Evolutionary conservation across 2,113 vertebrate species (phyloP), one percentile per base, ranked within the genome.

Genomic region (Poeciliopsis retropinna): DNA sequence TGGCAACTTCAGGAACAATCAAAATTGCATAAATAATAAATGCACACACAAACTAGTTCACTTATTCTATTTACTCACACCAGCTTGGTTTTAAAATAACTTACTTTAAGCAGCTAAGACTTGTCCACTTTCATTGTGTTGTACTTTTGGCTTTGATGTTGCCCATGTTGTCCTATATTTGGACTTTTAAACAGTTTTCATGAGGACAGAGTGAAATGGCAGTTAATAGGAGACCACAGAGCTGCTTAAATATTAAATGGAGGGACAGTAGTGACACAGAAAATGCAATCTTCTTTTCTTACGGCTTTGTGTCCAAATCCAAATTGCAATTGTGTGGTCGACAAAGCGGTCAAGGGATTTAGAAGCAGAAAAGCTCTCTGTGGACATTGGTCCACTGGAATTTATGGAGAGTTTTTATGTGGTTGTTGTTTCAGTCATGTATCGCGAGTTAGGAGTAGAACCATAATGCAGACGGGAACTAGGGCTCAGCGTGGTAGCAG

Each of bases 231-330:
- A 80, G 67, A 75, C 69, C 83, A 70, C 85, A 86, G 82, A 90
- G 86, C 90, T 86, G 90, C 83, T 92, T 88, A 85, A 85, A 89
- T 87, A 90, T 89, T 80, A 90, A 88, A 89, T 86, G 76, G 86
- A 85, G 34, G 73, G 73, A 74, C 81, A 63, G 79, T 6, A 44
- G 76, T 81, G 85, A 89, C 85, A 86, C 74, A 85, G 76, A 90
- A 86, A 89, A 87, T 37, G 54, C 82, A 92, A 92, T 89, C 87
- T 87, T 88, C 85, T 89, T 84, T 88, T 86, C 83, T 77, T 86
- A 29, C 1, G 63, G 85, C 88, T 90, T 90, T 89, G 76, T 77
- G 73, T 91, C 76, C 17, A 84, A 92, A 87, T 91, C 86, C 86
- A 87, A 89, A 81, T 27, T 73, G 70, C 83, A 87, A 86, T 88